Evolutionary conservation across 2,888 invertebrate genomes (phyloP), one percentile per base, ranked within the genome.

Genomic region (Patella caerulea): DNA sequence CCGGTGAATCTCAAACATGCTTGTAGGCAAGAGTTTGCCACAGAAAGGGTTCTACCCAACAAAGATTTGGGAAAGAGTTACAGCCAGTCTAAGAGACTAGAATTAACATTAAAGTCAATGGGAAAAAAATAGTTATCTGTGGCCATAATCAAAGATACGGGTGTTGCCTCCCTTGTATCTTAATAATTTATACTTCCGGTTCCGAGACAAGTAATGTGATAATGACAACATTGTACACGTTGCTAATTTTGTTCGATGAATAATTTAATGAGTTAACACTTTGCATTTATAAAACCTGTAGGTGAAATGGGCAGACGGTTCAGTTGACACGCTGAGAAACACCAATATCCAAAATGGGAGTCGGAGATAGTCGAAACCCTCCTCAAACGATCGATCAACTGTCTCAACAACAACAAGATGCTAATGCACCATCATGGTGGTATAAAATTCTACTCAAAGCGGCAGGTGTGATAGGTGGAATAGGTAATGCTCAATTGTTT

Each of bases 391-490:
- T 24, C 19, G 19, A 65, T 24, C 65, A 65, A 14, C 19, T 24
- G 9, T 65, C 24, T 12, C 65, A 65, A 65, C 24, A 19, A 15
- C 54, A 71, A 45, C 45, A 69, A 45, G 54, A 70, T n/a, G 17
- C 70, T 2, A 71, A 75, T 71, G 75, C 70, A 75, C 75, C 75
- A 55, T 53, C 86, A 0, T 86, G 86, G 86, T 86, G 86, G 86
- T 85, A 84, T 72, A 86, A 84, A 81, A 79, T 86, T 15, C 74
- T 86, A 17, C 81, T 84, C 15, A 80, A 84, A 74, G 85, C 83
- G 2, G 76, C 83, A 9, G 86, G 86, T 53, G 84, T 84, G 7
- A 78, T 86, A n/a, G 86, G 85, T 15, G 86, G 86, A 56, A 71
- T 85, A 11, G 83, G 86, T 86, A 79, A 82, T 55, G 24, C 24